Evolutionary conservation across 2,888 invertebrate species (phyloP).

Genomic region (Nymphalis polychloros): DNA sequence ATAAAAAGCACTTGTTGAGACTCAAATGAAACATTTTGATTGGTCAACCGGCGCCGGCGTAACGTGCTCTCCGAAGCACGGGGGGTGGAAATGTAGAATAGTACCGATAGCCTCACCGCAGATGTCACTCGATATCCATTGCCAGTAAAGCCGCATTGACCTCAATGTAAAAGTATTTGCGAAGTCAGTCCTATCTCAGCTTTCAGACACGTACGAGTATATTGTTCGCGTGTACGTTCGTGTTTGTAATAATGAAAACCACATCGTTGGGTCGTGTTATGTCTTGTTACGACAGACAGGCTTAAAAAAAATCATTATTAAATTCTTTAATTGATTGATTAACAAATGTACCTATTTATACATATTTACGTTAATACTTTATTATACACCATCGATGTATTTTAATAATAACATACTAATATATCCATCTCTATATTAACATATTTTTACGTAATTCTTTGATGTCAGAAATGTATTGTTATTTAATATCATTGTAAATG

Average conservation of each 20-base stretch:
- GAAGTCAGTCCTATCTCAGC: background rate
- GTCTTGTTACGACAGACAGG: background rate
- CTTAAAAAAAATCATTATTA: too few species aligned
- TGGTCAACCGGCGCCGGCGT: background rate
- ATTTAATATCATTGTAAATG: too few species aligned
- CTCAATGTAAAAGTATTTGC: constrained; percentile 1
- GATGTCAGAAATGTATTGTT: too few species aligned
- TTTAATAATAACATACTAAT: too few species aligned
- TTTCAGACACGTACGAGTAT: background rate
- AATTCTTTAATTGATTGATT: too few species aligned
- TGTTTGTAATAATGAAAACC: background rate
- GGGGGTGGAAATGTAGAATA: background rate
- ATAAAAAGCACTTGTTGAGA: too few species aligned
- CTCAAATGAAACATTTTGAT: too few species aligned
- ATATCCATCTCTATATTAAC: too few species aligned
- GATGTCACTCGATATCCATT: constrained; percentile 3
- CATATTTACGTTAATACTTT: too few species aligned
- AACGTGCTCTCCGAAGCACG: constrained; percentile 1
- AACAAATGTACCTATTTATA: too few species aligned
- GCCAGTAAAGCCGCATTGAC: constrained; percentile 4
- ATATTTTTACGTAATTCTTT: too few species aligned
- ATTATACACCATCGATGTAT: too few species aligned
- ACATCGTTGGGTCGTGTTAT: background rate
- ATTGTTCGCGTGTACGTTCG: background rate
- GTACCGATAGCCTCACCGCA: background rate